phyloP scores from a whole-genome alignment of 1,140 invertebrate genomes.

The Lasaia peninsularis region DNA sequence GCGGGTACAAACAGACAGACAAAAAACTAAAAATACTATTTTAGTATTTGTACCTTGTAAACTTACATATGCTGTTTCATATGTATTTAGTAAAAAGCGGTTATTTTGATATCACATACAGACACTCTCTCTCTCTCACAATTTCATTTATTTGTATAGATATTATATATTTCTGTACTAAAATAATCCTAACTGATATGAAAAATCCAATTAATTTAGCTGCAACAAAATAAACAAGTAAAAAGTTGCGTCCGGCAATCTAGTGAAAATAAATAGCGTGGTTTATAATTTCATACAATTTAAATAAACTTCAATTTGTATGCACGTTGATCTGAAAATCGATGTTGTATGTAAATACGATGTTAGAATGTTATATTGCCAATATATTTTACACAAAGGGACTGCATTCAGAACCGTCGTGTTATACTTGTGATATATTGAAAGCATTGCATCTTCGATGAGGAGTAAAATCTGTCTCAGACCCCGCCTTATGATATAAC shows the following conservation, averaged over 20 bases:
- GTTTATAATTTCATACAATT: not conserved
- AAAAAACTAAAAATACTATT: too few species aligned
- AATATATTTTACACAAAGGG: conserved; percentile 2
- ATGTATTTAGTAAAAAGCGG: too few species aligned
- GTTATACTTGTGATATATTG: not conserved
- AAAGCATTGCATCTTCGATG: not conserved
- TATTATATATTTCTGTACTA: too few species aligned
- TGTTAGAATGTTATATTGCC: conserved; percentile 12
- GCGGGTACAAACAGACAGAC: too few species aligned
- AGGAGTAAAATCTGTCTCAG: not conserved
- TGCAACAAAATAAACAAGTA: not conserved
- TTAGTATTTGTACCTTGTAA: too few species aligned
- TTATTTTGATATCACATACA: too few species aligned
- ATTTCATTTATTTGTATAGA: too few species aligned
- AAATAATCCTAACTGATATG: too few species aligned
- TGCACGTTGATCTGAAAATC: conserved; percentile 3
- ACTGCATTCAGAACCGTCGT: not conserved
- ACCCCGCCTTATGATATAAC: too few species aligned
- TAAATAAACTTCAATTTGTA: conserved; percentile 14
- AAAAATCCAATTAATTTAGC: too few species aligned
- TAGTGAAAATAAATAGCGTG: not conserved
- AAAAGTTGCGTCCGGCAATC: not conserved
- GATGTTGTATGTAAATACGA: conserved; percentile 14
- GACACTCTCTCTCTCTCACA: too few species aligned
- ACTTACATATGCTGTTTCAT: too few species aligned